Conservation (phyloP, 2,888 invertebrate genomes). For the Leptarthrus brevirostris region DNA sequence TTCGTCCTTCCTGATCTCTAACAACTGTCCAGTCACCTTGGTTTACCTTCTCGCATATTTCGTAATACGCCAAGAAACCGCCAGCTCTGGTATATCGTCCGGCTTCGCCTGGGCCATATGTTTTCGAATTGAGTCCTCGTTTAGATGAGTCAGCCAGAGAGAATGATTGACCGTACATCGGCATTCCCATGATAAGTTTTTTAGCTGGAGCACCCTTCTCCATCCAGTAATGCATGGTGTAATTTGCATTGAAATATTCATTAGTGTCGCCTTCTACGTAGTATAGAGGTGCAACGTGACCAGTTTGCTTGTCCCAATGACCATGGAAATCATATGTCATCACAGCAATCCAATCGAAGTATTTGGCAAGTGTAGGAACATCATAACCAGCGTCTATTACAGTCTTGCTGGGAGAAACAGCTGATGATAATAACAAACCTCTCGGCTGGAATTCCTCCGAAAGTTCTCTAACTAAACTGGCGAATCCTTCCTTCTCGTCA, state of each 20-base stretch:
- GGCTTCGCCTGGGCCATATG: conserved; percentile 76
- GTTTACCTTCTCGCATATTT: conserved; percentile 75
- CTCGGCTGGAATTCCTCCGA: conserved; percentile 73
- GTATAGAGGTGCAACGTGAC: conserved; percentile 80
- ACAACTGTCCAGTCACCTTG: conserved; percentile 72
- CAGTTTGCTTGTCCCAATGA: conserved; percentile 78
- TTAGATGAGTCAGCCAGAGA: conserved; percentile 70
- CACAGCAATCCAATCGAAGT: conserved; percentile 83
- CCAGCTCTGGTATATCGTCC: conserved; percentile 77
- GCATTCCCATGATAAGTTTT: conserved; percentile 80
- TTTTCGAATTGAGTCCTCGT: conserved; percentile 71
- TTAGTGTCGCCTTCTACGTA: conserved; percentile 73
- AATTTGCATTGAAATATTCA: conserved; percentile 78
- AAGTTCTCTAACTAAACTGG: conserved; percentile 74
- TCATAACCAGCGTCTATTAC: conserved; percentile 81
- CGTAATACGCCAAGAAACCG: conserved; percentile 82
- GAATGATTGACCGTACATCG: conserved; percentile 82
- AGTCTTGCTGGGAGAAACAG: conserved; percentile 78
- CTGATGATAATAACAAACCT: conserved; percentile 75
- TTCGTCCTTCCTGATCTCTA: conserved; percentile 72
- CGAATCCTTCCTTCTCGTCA: conserved; percentile 77
- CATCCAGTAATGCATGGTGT: conserved; percentile 79
- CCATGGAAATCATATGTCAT: conserved; percentile 88
- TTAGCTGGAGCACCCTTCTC: conserved; percentile 73
- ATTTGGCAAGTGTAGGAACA: conserved; percentile 72